These are phyloP conservation scores for Macaria notata DNA, from an alignment of 2,888 invertebrate genomes.

Conservation along the genomic window DNA sequence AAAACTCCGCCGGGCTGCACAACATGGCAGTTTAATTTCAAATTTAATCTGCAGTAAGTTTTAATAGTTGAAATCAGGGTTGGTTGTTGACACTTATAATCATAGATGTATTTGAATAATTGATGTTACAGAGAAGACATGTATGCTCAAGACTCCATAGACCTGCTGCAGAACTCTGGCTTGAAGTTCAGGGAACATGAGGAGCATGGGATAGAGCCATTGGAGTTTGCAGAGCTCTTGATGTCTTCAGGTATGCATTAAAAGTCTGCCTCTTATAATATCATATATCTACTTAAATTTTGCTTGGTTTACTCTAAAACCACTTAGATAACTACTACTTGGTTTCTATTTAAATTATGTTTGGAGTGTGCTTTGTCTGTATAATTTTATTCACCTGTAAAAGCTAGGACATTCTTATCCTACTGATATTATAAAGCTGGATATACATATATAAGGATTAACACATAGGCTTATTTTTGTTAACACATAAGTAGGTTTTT, in stretches of 20 bases:
- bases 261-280: no score
- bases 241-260: slow-evolving; percentile 92
- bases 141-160: slow-evolving; percentile 99
- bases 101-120: slow-evolving; percentile 8
- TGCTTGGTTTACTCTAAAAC: no score
- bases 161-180: slow-evolving; percentile 97
- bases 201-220: slow-evolving; percentile 98
- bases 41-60: slow-evolving; percentile 97
- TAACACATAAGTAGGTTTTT: no score
- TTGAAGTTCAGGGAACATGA: slow-evolving; percentile 99
- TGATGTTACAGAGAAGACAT: slow-evolving; percentile 91
- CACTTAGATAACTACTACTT: no score
- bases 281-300: no score
- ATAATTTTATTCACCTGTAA: no score
- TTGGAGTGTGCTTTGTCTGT: no score
- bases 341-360: no score
- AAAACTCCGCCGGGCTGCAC: slow-evolving; percentile 96
- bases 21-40: slow-evolving; percentile 99
- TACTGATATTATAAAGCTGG: no score
- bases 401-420: no score
- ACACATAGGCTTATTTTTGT: no score
- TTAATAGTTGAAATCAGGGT: background rate
- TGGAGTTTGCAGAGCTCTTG: slow-evolving; percentile 97
- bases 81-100: background rate
- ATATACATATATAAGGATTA: no score